phyloP scores from a whole-genome alignment of 2,797 vertebrate species.

The Okamejei kenojei region DNA sequence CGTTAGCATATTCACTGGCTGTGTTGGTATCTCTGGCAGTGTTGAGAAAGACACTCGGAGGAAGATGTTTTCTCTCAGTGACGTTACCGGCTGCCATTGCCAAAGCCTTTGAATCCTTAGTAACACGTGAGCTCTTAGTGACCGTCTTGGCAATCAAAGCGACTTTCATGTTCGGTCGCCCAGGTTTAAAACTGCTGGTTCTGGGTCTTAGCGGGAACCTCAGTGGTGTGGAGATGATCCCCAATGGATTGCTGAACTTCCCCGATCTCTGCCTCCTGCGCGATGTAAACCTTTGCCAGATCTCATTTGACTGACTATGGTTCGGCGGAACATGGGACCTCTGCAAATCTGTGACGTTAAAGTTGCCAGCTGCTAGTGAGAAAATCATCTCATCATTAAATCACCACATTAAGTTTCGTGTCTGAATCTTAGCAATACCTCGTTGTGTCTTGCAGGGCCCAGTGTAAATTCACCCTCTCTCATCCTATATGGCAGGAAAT shows the following conservation, averaged over 20 bases:
- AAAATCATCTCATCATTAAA: constrained; percentile 47
- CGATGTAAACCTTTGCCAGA: constrained; percentile 41
- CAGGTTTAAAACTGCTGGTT: constrained; percentile 51
- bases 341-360: constrained; percentile 54
- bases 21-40: constrained; percentile 39
- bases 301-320: constrained; percentile 51
- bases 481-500: too few relatives aligned
- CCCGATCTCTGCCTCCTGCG: constrained; percentile 53
- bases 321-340: constrained; percentile 55
- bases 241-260: constrained; percentile 56
- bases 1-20: constrained; percentile 42
- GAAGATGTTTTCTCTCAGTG: constrained; percentile 41
- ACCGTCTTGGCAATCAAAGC: constrained; percentile 43
- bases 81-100: constrained; percentile 30
- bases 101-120: constrained; percentile 44
- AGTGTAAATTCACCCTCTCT: too few relatives aligned
- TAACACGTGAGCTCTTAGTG: constrained; percentile 44
- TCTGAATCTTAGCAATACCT: too few relatives aligned
- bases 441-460: too few relatives aligned
- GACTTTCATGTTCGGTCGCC: constrained; percentile 38
- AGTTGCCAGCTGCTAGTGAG: constrained; percentile 47
- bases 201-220: constrained; percentile 69
- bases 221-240: constrained; percentile 74
- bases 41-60: neutral
- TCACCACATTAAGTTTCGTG: constrained; percentile 25